A percentile compares a stretch with the other conserved stretches of the same genome.
Evolutionary conservation across 2,797 vertebrate species (phyloP).

Genomic region (Rhynchonycteris naso): DNA sequence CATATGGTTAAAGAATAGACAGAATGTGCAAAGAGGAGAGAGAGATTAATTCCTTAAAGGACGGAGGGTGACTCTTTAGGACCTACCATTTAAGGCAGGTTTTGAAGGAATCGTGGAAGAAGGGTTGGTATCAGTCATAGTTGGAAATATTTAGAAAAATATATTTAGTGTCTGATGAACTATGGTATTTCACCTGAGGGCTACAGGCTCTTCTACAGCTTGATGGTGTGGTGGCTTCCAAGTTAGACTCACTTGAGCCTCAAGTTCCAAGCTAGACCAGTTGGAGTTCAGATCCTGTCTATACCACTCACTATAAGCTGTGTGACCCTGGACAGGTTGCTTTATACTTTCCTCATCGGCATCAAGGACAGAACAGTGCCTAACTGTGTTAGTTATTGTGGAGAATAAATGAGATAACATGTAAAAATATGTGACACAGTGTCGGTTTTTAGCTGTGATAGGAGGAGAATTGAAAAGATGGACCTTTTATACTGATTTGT

Average conservation of each 20-base stretch:
- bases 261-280: background rate
- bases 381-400: background rate
- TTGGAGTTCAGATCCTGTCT: background rate
- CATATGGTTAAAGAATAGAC: background rate
- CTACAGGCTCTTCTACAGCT: background rate
- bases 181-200: background rate
- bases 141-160: background rate
- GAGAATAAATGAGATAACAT: background rate
- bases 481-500: background rate
- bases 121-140: background rate
- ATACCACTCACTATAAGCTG: background rate
- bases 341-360: conserved; percentile 12
- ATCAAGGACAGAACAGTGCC: background rate
- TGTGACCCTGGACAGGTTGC: background rate
- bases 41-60: background rate
- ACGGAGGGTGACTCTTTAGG: background rate
- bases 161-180: background rate
- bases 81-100: background rate
- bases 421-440: background rate
- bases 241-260: background rate
- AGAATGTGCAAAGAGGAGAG: background rate
- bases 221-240: background rate
- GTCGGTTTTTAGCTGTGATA: background rate
- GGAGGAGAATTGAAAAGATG: background rate
- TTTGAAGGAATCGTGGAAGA: background rate